Conservation (phyloP, 2,888 invertebrate species). For the Brachyopa scutellaris region DNA sequence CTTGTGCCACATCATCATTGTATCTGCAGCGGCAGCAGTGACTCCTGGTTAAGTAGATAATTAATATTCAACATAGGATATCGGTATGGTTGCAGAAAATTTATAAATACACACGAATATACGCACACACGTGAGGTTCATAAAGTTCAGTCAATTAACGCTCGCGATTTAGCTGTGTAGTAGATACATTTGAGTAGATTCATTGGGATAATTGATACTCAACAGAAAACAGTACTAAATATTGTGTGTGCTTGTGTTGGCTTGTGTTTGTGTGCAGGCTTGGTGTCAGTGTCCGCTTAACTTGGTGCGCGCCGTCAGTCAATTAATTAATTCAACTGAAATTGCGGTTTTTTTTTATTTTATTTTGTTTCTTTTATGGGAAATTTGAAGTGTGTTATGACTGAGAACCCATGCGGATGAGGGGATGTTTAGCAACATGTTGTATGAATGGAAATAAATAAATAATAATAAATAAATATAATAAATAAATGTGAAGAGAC, state of each 20-base stretch:
- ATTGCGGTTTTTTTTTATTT: constrained; percentile 23
- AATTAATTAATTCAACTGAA: constrained; percentile 68
- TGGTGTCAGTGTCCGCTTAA: constrained; percentile 70
- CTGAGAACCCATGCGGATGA: too few relatives aligned
- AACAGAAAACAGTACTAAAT: constrained; percentile 9
- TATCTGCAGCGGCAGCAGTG: neutral
- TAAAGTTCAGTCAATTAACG: constrained; percentile 72
- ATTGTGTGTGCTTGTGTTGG: neutral
- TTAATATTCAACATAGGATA: constrained; percentile 71
- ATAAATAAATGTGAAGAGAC: too few relatives aligned
- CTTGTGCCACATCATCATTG: constrained; percentile 7
- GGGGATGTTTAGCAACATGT: too few relatives aligned
- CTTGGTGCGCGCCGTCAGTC: constrained; percentile 51
- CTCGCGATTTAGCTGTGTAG: constrained; percentile 62
- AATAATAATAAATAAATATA: too few relatives aligned
- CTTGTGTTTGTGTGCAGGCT: constrained; percentile 5
- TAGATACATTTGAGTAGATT: constrained; percentile 63
- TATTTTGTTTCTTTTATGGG: constrained; percentile 25
- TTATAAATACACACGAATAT: constrained; percentile 29
- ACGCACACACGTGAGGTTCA: constrained; percentile 65
- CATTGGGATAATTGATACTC: constrained; percentile 65
- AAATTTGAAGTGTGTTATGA: constrained; percentile 33
- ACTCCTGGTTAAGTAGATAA: constrained; percentile 57
- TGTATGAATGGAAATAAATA: too few relatives aligned
- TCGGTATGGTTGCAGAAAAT: constrained; percentile 68